A percentile compares a stretch with the other conserved stretches of the same genome.
Conservation (phyloP, 1,140 invertebrate genomes). For the Phymorhynchus buccinoides region DNA sequence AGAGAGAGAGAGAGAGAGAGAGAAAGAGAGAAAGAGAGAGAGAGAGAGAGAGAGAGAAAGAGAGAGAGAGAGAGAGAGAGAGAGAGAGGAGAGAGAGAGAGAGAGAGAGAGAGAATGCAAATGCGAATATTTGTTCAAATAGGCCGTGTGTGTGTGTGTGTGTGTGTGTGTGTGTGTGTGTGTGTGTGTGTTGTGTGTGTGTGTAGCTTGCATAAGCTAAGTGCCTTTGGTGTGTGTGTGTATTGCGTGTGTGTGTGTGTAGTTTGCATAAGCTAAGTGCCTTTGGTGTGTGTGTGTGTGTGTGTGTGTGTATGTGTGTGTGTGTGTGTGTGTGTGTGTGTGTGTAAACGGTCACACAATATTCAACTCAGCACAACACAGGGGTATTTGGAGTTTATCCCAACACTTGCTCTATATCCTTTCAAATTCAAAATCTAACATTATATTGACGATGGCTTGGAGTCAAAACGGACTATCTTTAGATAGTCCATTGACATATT, state of each 20-base stretch:
- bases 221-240: neutral
- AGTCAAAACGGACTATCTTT: too few relatives aligned
- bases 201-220: neutral
- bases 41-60: neutral
- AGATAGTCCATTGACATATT: neutral
- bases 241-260: neutral
- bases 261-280: neutral
- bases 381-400: too few relatives aligned
- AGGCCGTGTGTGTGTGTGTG: neutral
- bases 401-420: too few relatives aligned
- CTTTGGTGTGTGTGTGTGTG: slow-evolving; percentile 9
- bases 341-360: neutral
- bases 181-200: neutral
- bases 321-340: slow-evolving; percentile 18
- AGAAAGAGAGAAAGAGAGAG: neutral
- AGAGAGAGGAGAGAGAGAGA: too few relatives aligned
- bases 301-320: slow-evolving; percentile 12
- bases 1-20: neutral
- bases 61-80: neutral
- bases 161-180: slow-evolving; percentile 29
- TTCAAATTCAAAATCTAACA: too few relatives aligned
- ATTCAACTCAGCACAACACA: too few relatives aligned
- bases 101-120: too few relatives aligned
- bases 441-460: too few relatives aligned
- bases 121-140: too few relatives aligned